phyloP scores from a whole-genome alignment of 2,888 invertebrate species.

The Pyralis farinalis region DNA sequence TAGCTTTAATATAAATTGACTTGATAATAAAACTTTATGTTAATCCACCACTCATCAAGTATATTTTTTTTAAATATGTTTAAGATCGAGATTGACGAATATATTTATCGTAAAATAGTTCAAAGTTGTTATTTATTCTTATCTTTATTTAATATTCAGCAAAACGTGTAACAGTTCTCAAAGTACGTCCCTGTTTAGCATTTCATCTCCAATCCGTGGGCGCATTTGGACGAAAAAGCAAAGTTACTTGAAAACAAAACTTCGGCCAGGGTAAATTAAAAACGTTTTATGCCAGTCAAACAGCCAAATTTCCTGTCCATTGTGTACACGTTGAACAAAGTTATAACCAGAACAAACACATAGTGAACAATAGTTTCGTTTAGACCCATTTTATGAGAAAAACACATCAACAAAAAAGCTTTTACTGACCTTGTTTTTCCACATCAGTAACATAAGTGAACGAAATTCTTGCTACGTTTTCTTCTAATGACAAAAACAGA shows the following conservation, averaged over 20 bases:
- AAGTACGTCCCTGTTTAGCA: slow-evolving; percentile 10
- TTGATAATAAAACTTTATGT: no score
- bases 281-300: slow-evolving; percentile 6
- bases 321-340: neutral
- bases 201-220: slow-evolving; percentile 6
- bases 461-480: neutral
- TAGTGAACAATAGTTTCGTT: slow-evolving; percentile 6
- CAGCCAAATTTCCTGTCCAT: slow-evolving; percentile 4
- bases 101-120: no score
- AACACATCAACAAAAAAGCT: slow-evolving; percentile 10
- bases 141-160: slow-evolving; percentile 8
- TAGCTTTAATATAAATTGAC: no score
- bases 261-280: slow-evolving; percentile 5
- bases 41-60: no score
- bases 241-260: slow-evolving; percentile 8
- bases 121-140: slow-evolving; percentile 5
- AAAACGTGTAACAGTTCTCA: slow-evolving; percentile 3
- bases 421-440: slow-evolving; percentile 7
- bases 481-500: slow-evolving; percentile 4
- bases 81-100: no score
- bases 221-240: slow-evolving; percentile 10
- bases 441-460: slow-evolving; percentile 5
- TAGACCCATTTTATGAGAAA: slow-evolving; percentile 6
- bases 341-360: slow-evolving; percentile 1
- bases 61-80: no score